These are phyloP conservation scores for Standfussiana lucernea DNA, from an alignment of 2,888 invertebrate genomes.

Conservation along the genomic window DNA sequence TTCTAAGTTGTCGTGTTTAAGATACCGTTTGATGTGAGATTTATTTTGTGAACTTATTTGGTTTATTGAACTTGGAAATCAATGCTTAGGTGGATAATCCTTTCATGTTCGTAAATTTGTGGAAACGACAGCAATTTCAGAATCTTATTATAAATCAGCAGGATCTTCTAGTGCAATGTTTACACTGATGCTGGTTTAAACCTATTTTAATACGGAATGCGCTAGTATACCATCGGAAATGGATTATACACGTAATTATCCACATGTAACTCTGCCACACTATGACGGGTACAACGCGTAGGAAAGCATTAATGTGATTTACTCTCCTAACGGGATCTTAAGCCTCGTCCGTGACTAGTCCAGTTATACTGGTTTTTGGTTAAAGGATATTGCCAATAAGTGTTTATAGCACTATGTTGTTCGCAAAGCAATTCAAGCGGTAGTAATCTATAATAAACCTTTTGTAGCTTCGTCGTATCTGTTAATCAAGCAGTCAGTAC, in stretches of 20 bases:
- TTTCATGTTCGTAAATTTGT: background rate
- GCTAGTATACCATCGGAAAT: slow-evolving; percentile 65
- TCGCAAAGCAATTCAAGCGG: slow-evolving; percentile 32
- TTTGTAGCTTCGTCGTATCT: slow-evolving; percentile 3
- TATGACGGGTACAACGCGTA: slow-evolving; percentile 71
- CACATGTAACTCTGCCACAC: slow-evolving; percentile 60
- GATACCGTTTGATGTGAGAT: slow-evolving; percentile 45
- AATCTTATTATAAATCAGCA: background rate
- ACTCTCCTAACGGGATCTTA: slow-evolving; percentile 74
- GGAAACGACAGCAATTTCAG: background rate
- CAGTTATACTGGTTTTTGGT: slow-evolving; percentile 66
- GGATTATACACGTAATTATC: slow-evolving; percentile 73
- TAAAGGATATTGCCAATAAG: slow-evolving; percentile 62
- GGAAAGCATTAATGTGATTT: slow-evolving; percentile 79
- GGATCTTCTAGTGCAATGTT: slow-evolving; percentile 3
- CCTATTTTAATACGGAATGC: slow-evolving; percentile 38
- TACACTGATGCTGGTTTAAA: background rate
- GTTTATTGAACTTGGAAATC: slow-evolving; percentile 47
- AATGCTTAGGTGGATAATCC: slow-evolving; percentile 9
- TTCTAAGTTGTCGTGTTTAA: slow-evolving; percentile 43
- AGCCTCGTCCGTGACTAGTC: slow-evolving; percentile 62
- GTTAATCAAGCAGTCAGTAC: slow-evolving; percentile 12
- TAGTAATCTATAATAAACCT: slow-evolving; percentile 15
- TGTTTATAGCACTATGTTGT: slow-evolving; percentile 39
- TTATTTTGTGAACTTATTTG: slow-evolving; percentile 50